Evolutionary conservation across 2,888 invertebrate genomes (phyloP).

Genomic region (Eupithecia vulgata): DNA sequence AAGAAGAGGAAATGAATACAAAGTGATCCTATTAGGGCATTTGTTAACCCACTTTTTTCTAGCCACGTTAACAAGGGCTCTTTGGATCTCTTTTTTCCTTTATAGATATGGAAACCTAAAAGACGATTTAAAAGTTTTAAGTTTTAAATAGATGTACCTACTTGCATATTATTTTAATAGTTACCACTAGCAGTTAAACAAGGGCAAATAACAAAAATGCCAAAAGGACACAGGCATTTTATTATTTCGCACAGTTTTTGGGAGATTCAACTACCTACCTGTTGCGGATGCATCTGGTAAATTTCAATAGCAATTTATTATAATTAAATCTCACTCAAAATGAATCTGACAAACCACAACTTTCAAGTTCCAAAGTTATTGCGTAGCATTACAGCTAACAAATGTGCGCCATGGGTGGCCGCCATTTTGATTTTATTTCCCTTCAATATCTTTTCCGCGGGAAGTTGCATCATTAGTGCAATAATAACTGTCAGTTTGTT

Average conservation of each 20-base stretch:
- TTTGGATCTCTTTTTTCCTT: too few relatives aligned
- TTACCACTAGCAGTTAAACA: too few relatives aligned
- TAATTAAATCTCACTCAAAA: constrained; percentile 10
- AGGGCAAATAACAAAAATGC: too few relatives aligned
- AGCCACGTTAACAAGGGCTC: too few relatives aligned
- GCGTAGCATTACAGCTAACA: constrained; percentile 65
- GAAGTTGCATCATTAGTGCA: constrained; percentile 58
- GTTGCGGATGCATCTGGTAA: neutral
- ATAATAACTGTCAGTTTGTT: constrained; percentile 42
- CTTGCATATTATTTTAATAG: too few relatives aligned
- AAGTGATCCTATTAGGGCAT: too few relatives aligned
- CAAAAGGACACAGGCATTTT: too few relatives aligned
- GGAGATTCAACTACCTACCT: neutral
- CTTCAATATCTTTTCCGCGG: constrained; percentile 53
- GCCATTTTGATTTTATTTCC: constrained; percentile 66
- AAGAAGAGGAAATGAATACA: too few relatives aligned
- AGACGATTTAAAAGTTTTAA: too few relatives aligned
- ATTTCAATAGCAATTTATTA: neutral
- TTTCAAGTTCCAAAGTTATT: constrained; percentile 39
- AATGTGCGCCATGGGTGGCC: constrained; percentile 73
- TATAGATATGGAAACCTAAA: too few relatives aligned
- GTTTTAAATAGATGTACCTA: too few relatives aligned
- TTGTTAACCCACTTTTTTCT: too few relatives aligned
- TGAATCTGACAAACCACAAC: constrained; percentile 28
- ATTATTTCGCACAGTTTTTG: neutral